Percentiles rank a stretch among this genome's conserved stretches.
phyloP scores from a whole-genome alignment of 2,888 invertebrate genomes.

The Melanophora roralis region DNA sequence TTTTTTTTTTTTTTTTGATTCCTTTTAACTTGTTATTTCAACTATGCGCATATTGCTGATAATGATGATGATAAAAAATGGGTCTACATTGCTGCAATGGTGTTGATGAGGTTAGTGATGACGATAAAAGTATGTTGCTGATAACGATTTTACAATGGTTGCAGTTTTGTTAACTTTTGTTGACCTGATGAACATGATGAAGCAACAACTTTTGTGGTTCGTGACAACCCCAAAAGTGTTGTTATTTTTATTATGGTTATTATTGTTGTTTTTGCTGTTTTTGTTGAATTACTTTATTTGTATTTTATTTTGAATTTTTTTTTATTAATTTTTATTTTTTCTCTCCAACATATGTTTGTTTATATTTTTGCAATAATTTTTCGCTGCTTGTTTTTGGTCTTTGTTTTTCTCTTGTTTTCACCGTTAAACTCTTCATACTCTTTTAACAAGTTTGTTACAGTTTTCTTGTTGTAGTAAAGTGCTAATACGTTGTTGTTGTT shows the following conservation, averaged over 20 bases:
- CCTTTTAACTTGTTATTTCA: not conserved
- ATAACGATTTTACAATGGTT: constrained; percentile 12
- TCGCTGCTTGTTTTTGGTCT: constrained; percentile 10
- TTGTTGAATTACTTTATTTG: constrained; percentile 62
- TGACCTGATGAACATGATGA: constrained; percentile 64
- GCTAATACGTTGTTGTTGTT: constrained; percentile 55
- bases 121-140: constrained; percentile 7
- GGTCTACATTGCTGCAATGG: not conserved
- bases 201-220: constrained; percentile 68
- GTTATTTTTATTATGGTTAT: constrained; percentile 62
- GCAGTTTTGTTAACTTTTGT: constrained; percentile 31
- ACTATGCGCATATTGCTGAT: not conserved
- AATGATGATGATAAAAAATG: not conserved
- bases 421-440: constrained; percentile 51
- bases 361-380: constrained; percentile 15
- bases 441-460: constrained; percentile 36
- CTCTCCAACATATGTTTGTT: constrained; percentile 45
- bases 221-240: constrained; percentile 64
- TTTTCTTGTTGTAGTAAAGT: constrained; percentile 23
- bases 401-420: constrained; percentile 36
- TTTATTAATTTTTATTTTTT: constrained; percentile 44
- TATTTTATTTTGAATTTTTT: constrained; percentile 48
- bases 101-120: not conserved
- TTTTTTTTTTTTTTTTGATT: not conserved
- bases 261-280: constrained; percentile 50